phyloP scores from a whole-genome alignment of 2,113 vertebrate species.

The Callorhinus ursinus region DNA sequence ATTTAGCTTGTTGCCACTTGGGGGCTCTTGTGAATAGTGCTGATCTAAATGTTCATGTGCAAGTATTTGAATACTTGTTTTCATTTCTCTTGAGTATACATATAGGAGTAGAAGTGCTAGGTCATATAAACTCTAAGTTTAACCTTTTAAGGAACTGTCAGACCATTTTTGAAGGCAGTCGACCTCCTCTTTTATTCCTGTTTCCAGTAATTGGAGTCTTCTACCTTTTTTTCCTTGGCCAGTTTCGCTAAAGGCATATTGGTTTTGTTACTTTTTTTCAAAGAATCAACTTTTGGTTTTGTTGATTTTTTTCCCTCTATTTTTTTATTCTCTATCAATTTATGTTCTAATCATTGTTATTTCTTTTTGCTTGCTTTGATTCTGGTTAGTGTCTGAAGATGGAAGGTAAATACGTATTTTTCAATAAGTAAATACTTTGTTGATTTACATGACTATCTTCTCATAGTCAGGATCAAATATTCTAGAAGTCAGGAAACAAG shows the following conservation, averaged over 20 bases:
- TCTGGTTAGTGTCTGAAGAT: not conserved
- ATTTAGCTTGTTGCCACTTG: not conserved
- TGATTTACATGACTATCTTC: not conserved
- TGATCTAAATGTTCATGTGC: not conserved
- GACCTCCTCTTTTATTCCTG: not conserved
- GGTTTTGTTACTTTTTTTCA: not conserved
- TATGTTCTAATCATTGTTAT: not conserved
- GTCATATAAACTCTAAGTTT: not conserved
- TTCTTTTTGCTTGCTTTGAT: not conserved
- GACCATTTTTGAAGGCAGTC: not conserved
- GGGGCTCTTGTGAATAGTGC: not conserved
- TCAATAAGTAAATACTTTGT: slow-evolving; percentile 8
- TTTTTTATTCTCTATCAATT: not conserved
- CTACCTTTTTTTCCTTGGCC: not conserved
- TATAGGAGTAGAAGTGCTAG: not conserved
- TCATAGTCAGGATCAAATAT: not conserved
- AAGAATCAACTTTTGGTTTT: not conserved
- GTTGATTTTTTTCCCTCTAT: not conserved
- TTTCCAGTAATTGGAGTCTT: not conserved
- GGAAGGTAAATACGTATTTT: not conserved
- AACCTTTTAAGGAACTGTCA: not conserved
- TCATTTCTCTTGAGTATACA: not conserved
- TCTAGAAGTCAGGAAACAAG: not conserved
- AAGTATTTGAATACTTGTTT: not conserved
- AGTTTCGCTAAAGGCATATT: not conserved